A percentile compares a stretch with the other conserved stretches of the same genome.
Conservation (phyloP, 1,140 invertebrate species). For the Apis laboriosa region DNA sequence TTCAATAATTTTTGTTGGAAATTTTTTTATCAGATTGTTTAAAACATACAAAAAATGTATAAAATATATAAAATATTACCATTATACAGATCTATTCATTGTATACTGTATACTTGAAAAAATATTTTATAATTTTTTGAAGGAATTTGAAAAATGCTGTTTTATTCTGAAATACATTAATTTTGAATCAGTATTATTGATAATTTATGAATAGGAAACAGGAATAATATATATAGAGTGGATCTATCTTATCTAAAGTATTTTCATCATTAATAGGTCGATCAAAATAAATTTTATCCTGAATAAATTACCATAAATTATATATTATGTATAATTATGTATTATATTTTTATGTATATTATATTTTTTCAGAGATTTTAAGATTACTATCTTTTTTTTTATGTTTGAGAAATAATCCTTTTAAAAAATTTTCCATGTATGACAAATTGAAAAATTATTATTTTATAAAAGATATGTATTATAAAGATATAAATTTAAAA, state of each 20-base stretch:
- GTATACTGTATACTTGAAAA: background rate
- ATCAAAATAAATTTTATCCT: slow-evolving; percentile 3
- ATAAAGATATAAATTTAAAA: background rate
- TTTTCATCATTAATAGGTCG: slow-evolving; percentile 2
- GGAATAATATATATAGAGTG: background rate
- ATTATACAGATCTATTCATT: no score
- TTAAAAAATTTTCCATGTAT: background rate
- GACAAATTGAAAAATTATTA: background rate
- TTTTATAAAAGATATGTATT: background rate
- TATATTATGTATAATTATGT: no score
- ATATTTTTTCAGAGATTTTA: background rate
- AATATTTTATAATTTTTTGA: background rate
- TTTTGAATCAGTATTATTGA: background rate
- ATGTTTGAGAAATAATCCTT: background rate
- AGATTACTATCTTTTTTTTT: background rate
- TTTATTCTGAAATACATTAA: slow-evolving; percentile 8
- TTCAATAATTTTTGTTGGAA: no score
- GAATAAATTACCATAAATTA: background rate
- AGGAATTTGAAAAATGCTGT: background rate
- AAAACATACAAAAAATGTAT: no score
- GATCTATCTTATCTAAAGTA: background rate
- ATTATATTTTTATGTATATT: background rate
- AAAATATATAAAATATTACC: no score
- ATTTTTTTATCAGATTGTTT: no score
- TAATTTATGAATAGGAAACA: background rate